Evolutionary conservation across 2,797 vertebrate species (phyloP), one percentile per base, ranked within the genome.

Genomic region (Microctenopoma stevenorrisi): DNA sequence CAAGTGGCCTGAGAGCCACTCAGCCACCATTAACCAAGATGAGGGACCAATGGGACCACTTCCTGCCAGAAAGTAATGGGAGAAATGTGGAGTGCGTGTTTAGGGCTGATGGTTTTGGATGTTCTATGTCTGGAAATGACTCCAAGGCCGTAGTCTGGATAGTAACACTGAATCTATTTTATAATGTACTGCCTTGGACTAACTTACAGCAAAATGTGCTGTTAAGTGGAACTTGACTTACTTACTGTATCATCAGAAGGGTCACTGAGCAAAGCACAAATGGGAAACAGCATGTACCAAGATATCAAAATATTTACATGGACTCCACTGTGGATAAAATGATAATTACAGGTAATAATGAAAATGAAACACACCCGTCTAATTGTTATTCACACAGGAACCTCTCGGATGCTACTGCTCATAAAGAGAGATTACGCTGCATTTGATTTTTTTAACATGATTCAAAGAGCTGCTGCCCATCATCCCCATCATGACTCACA

Each of bases 21-120:
- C 87, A 86, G 74, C 67, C 64, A 50, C 87, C 86, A 92, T 93
- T 92, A 91, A 83, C 72, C 65, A 84, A 78, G 86, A 91, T 79
- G 82, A 88, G 79, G 74, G 82, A 81, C 73, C 76, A 81, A 71
- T 18, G 72, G 78, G 74, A 77, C 75, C 69, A 81, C 67, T 85
- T 83, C 83, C 83, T 79, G 76, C 68, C 71, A 72, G 84, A 57
- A 81, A 51, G 72, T 86, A 91, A 86, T 84, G 78, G 82, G 73
- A 83, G 60, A 83, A 75, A 83, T 86, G 76, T 86, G 65, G 72
- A 86, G 76, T 77, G 72, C 78, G 71, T 89, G 78, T 81, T 78
- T 74, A 66, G 82, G 53, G 52, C 54, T 76, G 70, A 74, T 82
- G 86, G 66, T 79, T 83, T 83, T 78, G 70, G 74, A 84, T 84